Evolutionary conservation across 2,888 invertebrate genomes (phyloP).

Genomic region (Nephrotoma appendiculata): DNA sequence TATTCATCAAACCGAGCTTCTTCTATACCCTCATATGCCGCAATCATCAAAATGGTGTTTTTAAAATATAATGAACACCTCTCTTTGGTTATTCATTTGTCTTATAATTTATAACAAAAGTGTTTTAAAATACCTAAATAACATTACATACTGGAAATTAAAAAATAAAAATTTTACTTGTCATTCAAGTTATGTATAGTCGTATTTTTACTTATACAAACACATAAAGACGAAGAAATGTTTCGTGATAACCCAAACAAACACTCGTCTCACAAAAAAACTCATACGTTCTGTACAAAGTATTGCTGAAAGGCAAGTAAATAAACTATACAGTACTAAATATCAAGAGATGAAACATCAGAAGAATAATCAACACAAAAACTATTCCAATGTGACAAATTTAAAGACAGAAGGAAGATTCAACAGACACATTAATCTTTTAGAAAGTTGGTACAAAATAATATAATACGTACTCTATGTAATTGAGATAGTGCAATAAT

Average conservation of each 20-base stretch:
- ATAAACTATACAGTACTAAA: not conserved
- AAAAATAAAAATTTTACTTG: not conserved
- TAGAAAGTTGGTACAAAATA: not conserved
- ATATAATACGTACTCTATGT: not conserved
- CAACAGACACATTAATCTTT: not conserved
- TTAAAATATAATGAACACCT: not conserved
- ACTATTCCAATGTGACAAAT: not conserved
- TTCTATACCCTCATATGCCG: too few species aligned
- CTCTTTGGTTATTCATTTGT: not conserved
- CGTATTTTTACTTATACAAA: not conserved
- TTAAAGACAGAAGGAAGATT: not conserved
- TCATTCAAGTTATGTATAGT: not conserved
- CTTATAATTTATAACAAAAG: not conserved
- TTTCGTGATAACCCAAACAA: not conserved
- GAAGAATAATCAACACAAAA: not conserved
- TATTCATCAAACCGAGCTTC: not conserved
- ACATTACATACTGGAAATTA: not conserved
- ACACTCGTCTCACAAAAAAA: not conserved
- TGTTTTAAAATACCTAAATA: not conserved
- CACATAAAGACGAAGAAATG: not conserved
- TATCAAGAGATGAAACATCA: not conserved
- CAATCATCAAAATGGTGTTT: not conserved
- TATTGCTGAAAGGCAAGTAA: not conserved
- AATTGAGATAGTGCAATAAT: not conserved
- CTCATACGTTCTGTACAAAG: not conserved